Evolutionary conservation across 2,888 invertebrate genomes (phyloP).

Genomic region (Torymus tubicola): DNA sequence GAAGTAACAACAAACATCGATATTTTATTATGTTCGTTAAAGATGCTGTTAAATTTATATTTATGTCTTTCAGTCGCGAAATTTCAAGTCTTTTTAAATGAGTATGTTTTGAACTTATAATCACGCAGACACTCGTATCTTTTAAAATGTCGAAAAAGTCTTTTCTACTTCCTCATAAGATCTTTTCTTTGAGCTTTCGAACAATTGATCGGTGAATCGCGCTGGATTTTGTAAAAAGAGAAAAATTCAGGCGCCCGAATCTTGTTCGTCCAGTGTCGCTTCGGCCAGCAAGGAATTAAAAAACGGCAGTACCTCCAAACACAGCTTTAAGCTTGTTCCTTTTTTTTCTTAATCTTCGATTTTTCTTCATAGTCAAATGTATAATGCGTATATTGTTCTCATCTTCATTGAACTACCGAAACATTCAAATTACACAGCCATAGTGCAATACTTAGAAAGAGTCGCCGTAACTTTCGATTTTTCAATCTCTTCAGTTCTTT

Average conservation of each 20-base stretch:
- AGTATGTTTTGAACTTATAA: neutral
- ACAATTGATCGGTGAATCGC: constrained; percentile 10
- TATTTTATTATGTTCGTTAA: neutral
- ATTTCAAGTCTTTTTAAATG: neutral
- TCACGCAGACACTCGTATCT: constrained; percentile 16
- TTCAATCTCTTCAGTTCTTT: constrained; percentile 39
- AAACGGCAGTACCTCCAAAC: constrained; percentile 30
- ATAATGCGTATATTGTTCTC: constrained; percentile 1
- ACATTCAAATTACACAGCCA: constrained; percentile 48
- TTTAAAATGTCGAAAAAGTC: constrained; percentile 32
- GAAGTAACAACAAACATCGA: neutral
- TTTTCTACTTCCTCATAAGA: constrained; percentile 33
- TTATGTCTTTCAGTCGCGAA: too few relatives aligned
- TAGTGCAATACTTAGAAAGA: constrained; percentile 40
- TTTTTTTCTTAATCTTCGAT: neutral
- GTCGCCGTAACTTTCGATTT: constrained; percentile 26
- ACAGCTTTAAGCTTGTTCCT: constrained; percentile 26
- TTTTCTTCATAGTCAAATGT: neutral
- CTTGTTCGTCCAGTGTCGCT: constrained; percentile 11
- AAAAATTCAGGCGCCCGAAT: constrained; percentile 19
- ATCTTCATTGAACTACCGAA: constrained; percentile 30
- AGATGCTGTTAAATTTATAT: neutral
- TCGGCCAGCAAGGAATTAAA: constrained; percentile 23
- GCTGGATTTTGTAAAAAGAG: constrained; percentile 2
- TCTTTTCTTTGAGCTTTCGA: constrained; percentile 31